Base-by-base conservation (phyloP, 1,140 invertebrate genomes). In the Chlorops oryzae region DNA sequence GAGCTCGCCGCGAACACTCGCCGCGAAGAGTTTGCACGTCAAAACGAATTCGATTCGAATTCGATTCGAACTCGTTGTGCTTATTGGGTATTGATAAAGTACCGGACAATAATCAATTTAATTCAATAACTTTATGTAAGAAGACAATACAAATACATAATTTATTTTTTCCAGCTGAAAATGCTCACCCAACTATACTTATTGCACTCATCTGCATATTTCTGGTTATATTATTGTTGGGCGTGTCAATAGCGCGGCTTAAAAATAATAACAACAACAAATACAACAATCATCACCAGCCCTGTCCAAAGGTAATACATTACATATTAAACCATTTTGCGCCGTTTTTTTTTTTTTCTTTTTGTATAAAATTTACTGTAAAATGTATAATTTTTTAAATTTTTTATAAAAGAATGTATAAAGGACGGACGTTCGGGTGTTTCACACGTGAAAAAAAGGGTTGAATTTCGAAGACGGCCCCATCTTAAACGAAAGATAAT, bases 161-260 rank as follows among this genome's bases (percentile, higher is more conserved):
- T 38, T 52, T 9, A 28, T 28, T 32, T 39, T 48, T 59, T 43
- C 7, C 17, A 71, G 65, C 58, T 38, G 65, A 71, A 49, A 56
- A 53, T 21, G 58, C 66, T 9, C 66, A 72, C 54, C 57, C 65
- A 20, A 72, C 66, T 39, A 63, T 79, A 60, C 59, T 92, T 55
- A 92, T 98, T 51, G 90, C 94, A 38, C 90, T 92, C 1, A 86
- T 96, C 15, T 94, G 92, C 72, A 88, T 68, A 10, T 67, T 69
- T 48, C 59, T 72, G 22, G 63, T 69, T n/a, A 50, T 72, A 25
- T 21, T 72, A 15, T 47, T 72, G 15, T 68, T 66, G 43, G 70
- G 69, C 1, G 58, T 72, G 45, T 65, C 58, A 3, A 62, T 72
- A 49, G 63, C 60, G 13, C 58, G 69, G 3, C 42, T 72, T 20